Evolutionary conservation across 2,797 vertebrate genomes (phyloP).

Genomic region (Hippopotamyrus pictus): DNA sequence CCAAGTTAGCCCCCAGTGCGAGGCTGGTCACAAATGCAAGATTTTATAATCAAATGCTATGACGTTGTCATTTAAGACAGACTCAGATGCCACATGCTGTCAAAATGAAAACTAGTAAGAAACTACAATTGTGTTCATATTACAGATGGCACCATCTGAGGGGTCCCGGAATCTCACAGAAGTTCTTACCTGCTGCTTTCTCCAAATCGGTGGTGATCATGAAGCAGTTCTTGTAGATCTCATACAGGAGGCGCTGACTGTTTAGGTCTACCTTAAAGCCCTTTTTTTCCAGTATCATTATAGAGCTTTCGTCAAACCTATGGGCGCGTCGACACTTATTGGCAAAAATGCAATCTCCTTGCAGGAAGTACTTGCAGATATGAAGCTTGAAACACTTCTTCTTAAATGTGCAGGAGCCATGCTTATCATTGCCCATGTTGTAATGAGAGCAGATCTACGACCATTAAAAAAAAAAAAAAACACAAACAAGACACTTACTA

Average conservation of each 20-base stretch:
- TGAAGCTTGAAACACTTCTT: constrained; percentile 73
- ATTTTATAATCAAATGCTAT: background rate
- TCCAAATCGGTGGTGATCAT: constrained; percentile 39
- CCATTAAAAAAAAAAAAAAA: background rate
- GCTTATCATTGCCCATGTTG: constrained; percentile 63
- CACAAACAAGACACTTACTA: background rate
- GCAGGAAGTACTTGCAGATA: constrained; percentile 70
- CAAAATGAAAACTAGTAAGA: background rate
- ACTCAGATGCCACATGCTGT: background rate
- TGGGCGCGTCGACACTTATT: constrained; percentile 64
- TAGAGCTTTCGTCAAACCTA: constrained; percentile 35
- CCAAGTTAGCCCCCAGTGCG: background rate
- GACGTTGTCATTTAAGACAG: background rate
- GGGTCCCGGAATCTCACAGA: background rate
- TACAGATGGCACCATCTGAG: background rate
- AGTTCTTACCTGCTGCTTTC: background rate
- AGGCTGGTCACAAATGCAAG: background rate
- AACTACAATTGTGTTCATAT: background rate
- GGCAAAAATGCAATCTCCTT: constrained; percentile 66
- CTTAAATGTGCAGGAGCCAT: constrained; percentile 58
- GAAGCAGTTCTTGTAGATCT: constrained; percentile 57
- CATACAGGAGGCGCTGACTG: constrained; percentile 46
- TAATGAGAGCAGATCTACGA: constrained; percentile 72
- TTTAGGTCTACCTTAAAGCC: constrained; percentile 48
- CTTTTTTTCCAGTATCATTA: constrained; percentile 47